Evolutionary conservation across 2,888 invertebrate species (phyloP), one percentile per base, ranked within the genome.

Genomic region (Dioctria linearis): DNA sequence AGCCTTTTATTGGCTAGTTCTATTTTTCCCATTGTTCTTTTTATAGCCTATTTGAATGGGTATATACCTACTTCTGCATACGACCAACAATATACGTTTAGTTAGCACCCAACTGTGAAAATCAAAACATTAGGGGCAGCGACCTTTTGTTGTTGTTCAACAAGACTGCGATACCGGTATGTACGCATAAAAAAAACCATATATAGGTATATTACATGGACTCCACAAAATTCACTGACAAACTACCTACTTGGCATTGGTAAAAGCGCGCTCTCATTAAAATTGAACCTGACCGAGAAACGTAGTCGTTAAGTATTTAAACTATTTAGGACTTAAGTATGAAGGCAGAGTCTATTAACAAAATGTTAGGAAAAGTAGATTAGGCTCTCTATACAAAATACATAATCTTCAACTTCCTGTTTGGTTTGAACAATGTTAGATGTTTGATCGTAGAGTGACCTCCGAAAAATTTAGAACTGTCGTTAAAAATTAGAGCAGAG

Each of bases 81-180:
- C 65, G 2, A 40, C 6, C 40, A 6, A 40, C 65, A 39, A 65
- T 65, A 49, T 11, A 3, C 40, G n/a, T 42, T n/a, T 42, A 11
- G 42, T 25, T 25, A 42, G 40, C n/a, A 13, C 6, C 65, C 40
- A 65, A 65, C 65, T 42, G 65, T 65, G 65, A 65, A 65, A 65
- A 65, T 4, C 65, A 65, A 65, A 65, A 65, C 65, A 65, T 65
- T 65, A 40, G 39, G 65, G 65, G 39, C 65, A 65, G 65, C 65
- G 65, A 65, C 40, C 65, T 65, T 65, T 65, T 65, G 3, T 4
- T 65, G 3, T 4, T 25, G 42, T 11, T 37, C 42, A 65, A 65
- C 39, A 65, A 42, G 65, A 65, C 42, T 65, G 25, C 25, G 42
- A 65, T 65, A 65, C 5, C 11, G 65, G 5, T 42, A 65, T 65